phyloP scores from a whole-genome alignment of 2,113 vertebrate genomes.

The Anas platyrhynchos region DNA sequence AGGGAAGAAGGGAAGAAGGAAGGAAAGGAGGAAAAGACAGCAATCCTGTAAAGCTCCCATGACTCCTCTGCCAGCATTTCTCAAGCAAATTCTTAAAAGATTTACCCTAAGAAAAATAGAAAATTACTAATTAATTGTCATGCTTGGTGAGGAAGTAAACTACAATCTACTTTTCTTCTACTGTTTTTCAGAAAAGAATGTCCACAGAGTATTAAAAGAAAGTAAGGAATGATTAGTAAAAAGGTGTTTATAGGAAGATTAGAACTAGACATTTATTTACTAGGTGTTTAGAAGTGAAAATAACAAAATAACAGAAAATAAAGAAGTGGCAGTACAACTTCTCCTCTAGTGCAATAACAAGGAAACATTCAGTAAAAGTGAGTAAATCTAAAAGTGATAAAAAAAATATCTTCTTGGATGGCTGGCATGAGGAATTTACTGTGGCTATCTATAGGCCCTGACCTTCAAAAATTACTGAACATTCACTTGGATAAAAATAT shows the following conservation, averaged over 20 bases:
- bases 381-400: background rate
- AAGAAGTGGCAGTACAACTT: background rate
- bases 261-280: background rate
- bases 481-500: conserved; percentile 21
- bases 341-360: background rate
- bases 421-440: background rate
- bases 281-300: background rate
- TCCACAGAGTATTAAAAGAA: background rate
- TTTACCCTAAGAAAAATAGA: background rate
- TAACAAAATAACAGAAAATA: background rate
- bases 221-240: background rate
- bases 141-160: background rate
- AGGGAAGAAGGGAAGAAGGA: no score
- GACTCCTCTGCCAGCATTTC: background rate
- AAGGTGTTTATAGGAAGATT: background rate
- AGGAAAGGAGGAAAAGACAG: background rate
- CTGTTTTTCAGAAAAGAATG: background rate
- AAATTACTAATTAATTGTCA: background rate
- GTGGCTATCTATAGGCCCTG: background rate
- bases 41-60: background rate
- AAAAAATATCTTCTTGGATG: background rate
- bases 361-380: background rate
- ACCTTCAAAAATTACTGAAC: conserved; percentile 20
- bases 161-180: background rate
- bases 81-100: background rate